Base-by-base conservation (phyloP, 1,140 invertebrate genomes). In the Dryas iulia region DNA sequence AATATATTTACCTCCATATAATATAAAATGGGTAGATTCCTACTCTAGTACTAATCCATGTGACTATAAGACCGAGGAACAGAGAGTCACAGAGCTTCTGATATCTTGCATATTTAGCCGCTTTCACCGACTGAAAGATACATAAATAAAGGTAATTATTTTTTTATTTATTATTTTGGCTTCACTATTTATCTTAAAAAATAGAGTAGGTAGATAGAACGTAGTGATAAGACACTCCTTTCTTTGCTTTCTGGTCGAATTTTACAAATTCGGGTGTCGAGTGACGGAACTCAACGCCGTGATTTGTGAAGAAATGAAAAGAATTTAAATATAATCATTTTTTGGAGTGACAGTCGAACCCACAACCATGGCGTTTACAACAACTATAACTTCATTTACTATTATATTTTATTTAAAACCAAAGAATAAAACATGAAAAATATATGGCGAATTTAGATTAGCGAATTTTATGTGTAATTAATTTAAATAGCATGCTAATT, bases 41-140 rank as follows among this genome's bases (percentile, higher is more conserved):
- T 62, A 97, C 93, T 12, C 98, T 93, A 8, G 98, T 98, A 0
- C 94, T 85, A 71, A 98, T 96, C 98, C 98, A 99, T 0, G 97
- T 85, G 21, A 98, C 83, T 21, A 97, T 97, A 84, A 99, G 98
- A 31, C 97, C 93, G 54, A 94, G 95, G 91, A 99, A 99, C 74
- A 98, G 93, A 30, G 93, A 88, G 92, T 99, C 98, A 83, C 98
- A 98, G 2, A 96, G 73, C 84, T 95, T 95, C 86, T 98, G 97
- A 78, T 96, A 97, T 71, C 97, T 96, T 23, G 97, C 95, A 91
- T 99, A 99, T 79, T 98, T 98, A 5, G 96, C 94, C 87, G 98
- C 95, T 93, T 99, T 99, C 58, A 97, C 96, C 39, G 95, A 95
- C 96, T 98, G 39, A 18, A 47, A 47, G 8, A 6, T 21, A 18